phyloP scores from a whole-genome alignment of 2,113 vertebrate genomes.

The Mormyrus iriodes region DNA sequence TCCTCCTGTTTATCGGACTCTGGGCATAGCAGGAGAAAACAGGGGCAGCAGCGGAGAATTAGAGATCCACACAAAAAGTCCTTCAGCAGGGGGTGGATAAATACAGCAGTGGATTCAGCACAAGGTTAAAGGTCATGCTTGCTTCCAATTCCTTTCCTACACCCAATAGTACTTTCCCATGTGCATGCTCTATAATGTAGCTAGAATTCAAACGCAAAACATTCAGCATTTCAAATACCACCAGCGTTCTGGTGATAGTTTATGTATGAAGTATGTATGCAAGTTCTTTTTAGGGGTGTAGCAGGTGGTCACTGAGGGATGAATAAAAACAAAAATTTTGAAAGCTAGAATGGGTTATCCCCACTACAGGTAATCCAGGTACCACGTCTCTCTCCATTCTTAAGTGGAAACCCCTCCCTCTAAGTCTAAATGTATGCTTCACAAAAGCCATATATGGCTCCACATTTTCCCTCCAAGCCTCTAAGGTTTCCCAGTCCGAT shows the following conservation, averaged over 20 bases:
- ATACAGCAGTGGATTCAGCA: no score
- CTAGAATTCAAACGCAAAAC: neutral
- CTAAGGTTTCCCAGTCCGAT: neutral
- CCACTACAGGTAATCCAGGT: neutral
- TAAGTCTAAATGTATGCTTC: neutral
- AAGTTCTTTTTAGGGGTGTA: neutral
- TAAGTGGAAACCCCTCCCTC: neutral
- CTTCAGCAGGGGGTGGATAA: no score
- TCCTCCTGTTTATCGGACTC: constrained; percentile 85
- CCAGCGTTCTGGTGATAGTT: neutral
- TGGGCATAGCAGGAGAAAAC: constrained; percentile 42
- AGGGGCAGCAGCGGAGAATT: neutral
- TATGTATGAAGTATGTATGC: neutral
- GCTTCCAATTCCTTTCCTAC: neutral
- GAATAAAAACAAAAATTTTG: neutral
- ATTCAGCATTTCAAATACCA: no score
- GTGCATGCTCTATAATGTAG: neutral
- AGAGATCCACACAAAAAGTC: neutral
- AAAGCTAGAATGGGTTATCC: neutral
- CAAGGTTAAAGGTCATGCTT: neutral
- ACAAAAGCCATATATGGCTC: neutral
- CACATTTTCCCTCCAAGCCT: neutral
- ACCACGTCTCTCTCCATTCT: neutral
- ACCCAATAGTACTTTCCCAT: neutral
- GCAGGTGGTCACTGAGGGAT: neutral